Evolutionary conservation across 1,140 invertebrate species (phyloP), one percentile per base, ranked within the genome.

Genomic region (Lordiphosa mommai): DNA sequence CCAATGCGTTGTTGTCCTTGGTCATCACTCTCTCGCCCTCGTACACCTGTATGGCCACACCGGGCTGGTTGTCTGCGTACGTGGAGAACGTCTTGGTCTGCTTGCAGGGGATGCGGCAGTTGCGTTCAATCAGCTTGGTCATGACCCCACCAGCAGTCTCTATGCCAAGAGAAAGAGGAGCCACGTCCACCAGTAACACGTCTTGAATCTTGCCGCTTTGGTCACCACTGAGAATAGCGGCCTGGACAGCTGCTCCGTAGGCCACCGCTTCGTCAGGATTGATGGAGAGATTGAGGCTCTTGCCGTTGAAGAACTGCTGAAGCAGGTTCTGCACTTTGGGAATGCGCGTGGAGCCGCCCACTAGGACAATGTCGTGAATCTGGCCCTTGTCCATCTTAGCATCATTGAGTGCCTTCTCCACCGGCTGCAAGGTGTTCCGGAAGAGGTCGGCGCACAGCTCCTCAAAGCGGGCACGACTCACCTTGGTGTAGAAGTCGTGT

Each of bases 361-460:
- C 92, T 55, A 93, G 88, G 1, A 93, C 92, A 17, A 93, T 92
- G 66, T 93, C 92, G 57, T 93, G 90, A 63, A 93, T 93, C 68
- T 91, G 89, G 60, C 89, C 89, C 67, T 94, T 96, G 80, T 95
- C 93, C 56, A 95, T 76, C 86, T 93, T 94, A 33, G 94, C 93
- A 89, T 96, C 95, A 56, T 91, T 91, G 30, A 96, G 87, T 20
- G 92, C 93, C 91, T 88, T 95, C 69, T 95, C 94, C 4, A 95
- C 93, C 3, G 94, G 94, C 32, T 90, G 90, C 44, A 95, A 73
- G 6, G 94, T 95, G 12, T 90, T 88, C 58, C 92, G 89, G 89
- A 94, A 94, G 29, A 98, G 90, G 90, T 98, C 96, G 46, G 94
- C 93, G 87, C 94, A 95, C 16, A 98, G 89, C 88, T 97, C 96